phyloP scores from a whole-genome alignment of 2,888 invertebrate genomes.

The Amblyjoppa proteus region DNA sequence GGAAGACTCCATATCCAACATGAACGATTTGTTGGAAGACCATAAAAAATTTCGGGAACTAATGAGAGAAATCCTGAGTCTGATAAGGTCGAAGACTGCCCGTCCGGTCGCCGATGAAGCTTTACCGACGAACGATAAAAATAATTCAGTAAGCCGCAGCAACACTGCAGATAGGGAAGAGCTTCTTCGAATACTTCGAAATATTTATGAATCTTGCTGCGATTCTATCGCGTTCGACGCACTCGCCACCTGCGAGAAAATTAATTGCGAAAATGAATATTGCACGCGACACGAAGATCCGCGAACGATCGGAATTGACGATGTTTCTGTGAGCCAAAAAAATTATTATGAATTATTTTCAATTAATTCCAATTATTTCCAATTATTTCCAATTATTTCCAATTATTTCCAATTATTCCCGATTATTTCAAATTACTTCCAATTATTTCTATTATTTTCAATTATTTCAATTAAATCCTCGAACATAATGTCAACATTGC shows the following conservation, averaged over 20 bases:
- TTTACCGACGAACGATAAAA: background rate
- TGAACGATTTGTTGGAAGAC: slow-evolving; percentile 39
- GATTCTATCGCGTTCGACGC: background rate
- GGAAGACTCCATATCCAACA: slow-evolving; percentile 16
- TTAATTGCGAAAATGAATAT: slow-evolving; percentile 35
- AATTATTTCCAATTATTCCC: background rate
- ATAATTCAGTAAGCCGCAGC: background rate
- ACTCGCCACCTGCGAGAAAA: slow-evolving; percentile 23
- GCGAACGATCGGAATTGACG: background rate
- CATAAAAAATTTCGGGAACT: slow-evolving; percentile 52
- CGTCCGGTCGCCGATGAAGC: background rate
- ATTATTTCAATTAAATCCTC: background rate
- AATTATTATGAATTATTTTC: background rate
- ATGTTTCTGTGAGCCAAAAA: slow-evolving; percentile 21
- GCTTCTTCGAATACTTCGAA: slow-evolving; percentile 16
- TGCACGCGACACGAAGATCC: slow-evolving; percentile 22
- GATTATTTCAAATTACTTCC: background rate
- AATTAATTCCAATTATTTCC: background rate
- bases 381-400: background rate
- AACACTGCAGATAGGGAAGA: slow-evolving; percentile 1
- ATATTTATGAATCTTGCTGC: slow-evolving; percentile 54
- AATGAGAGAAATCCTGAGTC: slow-evolving; percentile 41
- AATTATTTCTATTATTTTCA: background rate
- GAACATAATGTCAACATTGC: background rate
- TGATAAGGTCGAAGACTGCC: slow-evolving; percentile 29